Conservation (phyloP, 2,113 vertebrate species). For the Ochotona curzoniae region DNA sequence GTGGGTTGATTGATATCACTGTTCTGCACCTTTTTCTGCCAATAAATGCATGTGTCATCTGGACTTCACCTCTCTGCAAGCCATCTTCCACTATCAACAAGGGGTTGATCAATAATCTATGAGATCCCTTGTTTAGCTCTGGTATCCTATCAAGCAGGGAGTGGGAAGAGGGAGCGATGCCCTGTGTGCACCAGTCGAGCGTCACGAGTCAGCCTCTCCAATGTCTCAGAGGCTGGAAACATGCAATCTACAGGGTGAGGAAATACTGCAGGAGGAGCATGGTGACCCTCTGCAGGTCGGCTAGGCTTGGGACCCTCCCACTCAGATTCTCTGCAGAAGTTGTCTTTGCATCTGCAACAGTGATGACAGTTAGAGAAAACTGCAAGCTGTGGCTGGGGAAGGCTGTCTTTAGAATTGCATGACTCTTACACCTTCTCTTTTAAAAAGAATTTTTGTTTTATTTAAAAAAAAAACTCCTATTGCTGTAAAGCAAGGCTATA, state of each 20-base stretch:
- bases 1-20: background rate
- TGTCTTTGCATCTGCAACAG: conserved; percentile 7
- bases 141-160: background rate
- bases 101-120: background rate
- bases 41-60: background rate
- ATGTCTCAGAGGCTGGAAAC: background rate
- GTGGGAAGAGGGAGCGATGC: background rate
- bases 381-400: background rate
- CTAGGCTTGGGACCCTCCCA: conserved; percentile 5
- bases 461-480: background rate
- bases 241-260: conserved; percentile 4
- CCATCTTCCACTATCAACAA: background rate
- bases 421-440: background rate
- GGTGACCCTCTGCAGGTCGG: background rate
- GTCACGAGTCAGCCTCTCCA: background rate
- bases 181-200: too few species aligned
- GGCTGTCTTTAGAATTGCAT: background rate
- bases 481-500: background rate
- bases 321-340: background rate
- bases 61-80: conserved; percentile 1
- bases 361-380: background rate
- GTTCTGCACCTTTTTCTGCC: conserved; percentile 2
- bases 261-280: background rate
- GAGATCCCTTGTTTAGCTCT: background rate
- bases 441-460: background rate